Base-by-base conservation (phyloP, 2,797 vertebrate species). In the Parauchenoglanis ngamensis region DNA sequence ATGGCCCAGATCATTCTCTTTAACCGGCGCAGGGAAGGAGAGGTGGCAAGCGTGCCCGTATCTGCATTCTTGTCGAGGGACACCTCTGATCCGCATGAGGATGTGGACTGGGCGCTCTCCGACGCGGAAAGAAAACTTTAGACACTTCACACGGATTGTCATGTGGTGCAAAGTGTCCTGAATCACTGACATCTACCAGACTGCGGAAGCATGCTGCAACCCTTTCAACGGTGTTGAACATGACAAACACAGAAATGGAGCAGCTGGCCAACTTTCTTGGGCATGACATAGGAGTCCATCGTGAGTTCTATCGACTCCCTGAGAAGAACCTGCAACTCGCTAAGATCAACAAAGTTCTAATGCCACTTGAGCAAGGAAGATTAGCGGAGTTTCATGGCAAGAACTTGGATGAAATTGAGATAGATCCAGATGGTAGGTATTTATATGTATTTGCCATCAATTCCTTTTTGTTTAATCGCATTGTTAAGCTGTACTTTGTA, bases 41-140 rank as follows among this genome's bases (percentile, higher is more conserved):
- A 81, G 25, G 87, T 88, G 23, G 17, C 75, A 19, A 86, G 80
- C 21, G 86, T 89, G 85, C 79, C 59, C 21, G 46, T 83, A 61
- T 86, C 78, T 70, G 72, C 86, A 8, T 92, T 91, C 84, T 70
- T 68, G 4, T 87, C 88, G 63, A 89, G 89, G 21, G 89, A 90
- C 49, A 86, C 56, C 0, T 86, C 88, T 86, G 72, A 85, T 72
- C 86, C 4, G 0, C 87, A 88, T 44, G 17, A 90, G 3, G 91
- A 92, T 88, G 5, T 91, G 8, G 92, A 91, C 63, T 91, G 89
- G 88, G 89, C 81, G 3, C 89, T 92, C 0, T 85, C 90, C 0
- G 90, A 91, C 85, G 77, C 78, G 3, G 89, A 89, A 28, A 90
- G 80, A 89, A 89, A 88, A 35, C 89, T 83, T 15, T 84, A 85